A percentile compares a stretch with the other conserved stretches of the same genome.
These are phyloP conservation scores for Calliphora vomitoria DNA, from an alignment of 2,888 invertebrate genomes.

Conservation along the genomic window DNA sequence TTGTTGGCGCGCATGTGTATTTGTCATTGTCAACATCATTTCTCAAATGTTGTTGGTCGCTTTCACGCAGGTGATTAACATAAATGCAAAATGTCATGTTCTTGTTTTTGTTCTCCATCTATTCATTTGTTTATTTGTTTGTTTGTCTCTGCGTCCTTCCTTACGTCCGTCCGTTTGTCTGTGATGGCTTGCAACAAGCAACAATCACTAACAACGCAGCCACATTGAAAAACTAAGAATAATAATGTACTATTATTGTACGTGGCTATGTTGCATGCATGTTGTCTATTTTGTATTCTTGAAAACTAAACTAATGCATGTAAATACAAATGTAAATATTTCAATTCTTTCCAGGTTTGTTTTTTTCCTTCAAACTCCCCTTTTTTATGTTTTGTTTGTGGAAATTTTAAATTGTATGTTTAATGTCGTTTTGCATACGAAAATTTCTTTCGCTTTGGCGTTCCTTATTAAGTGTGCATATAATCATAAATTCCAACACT, in stretches of 20 bases:
- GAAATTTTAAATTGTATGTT: constrained; percentile 56
- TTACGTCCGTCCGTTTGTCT: neutral
- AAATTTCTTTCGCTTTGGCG: constrained; percentile 54
- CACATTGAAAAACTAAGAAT: constrained; percentile 25
- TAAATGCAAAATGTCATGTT: constrained; percentile 81
- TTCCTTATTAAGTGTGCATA: constrained; percentile 61
- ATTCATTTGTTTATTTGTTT: constrained; percentile 49
- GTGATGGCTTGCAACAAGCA: constrained; percentile 42
- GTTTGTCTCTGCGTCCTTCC: neutral
- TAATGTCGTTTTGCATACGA: constrained; percentile 60
- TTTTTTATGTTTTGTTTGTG: constrained; percentile 24
- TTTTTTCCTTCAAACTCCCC: constrained; percentile 56
- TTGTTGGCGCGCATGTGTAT: constrained; percentile 82
- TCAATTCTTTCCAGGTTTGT: constrained; percentile 49
- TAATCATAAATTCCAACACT: constrained; percentile 74
- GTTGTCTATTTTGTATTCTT: constrained; percentile 73
- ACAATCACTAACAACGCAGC: constrained; percentile 42
- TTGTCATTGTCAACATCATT: constrained; percentile 84
- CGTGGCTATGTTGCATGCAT: constrained; percentile 51
- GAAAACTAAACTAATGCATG: constrained; percentile 72
- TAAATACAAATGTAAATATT: constrained; percentile 72
- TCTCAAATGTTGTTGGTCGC: constrained; percentile 80
- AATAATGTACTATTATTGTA: constrained; percentile 34
- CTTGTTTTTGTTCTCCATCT: constrained; percentile 65
- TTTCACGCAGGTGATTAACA: constrained; percentile 84